Percentiles rank a stretch among this genome's conserved stretches.
Conservation (phyloP, 2,113 vertebrate species). For the Tetrax tetrax region DNA sequence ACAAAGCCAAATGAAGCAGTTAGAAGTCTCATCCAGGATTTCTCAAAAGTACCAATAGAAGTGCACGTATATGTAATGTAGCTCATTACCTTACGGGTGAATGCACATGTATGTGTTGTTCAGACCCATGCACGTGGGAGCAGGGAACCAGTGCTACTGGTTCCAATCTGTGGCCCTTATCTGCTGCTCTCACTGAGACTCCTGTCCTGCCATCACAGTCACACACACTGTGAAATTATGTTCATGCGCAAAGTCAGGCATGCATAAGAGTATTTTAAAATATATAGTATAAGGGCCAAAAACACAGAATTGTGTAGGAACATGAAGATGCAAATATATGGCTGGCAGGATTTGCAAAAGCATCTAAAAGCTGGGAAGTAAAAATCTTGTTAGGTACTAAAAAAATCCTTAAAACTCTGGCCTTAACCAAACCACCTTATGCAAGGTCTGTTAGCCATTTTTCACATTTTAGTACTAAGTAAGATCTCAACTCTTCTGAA, state of each 20-base stretch:
- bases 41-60: neutral
- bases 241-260: neutral
- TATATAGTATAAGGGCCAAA: neutral
- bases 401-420: neutral
- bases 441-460: neutral
- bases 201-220: neutral
- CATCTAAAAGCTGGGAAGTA: neutral
- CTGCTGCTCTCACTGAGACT: neutral
- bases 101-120: rapidly evolving
- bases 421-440: neutral
- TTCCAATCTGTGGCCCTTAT: neutral
- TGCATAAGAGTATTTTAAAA: neutral
- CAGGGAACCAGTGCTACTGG: neutral
- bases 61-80: neutral
- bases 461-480: neutral
- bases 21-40: neutral
- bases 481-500: neutral
- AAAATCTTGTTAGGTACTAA: neutral
- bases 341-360: neutral
- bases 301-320: neutral
- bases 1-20: neutral
- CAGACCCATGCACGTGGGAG: rapidly evolving
- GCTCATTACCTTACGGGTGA: neutral
- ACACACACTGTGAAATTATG: neutral
- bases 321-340: neutral